These are phyloP conservation scores for Aramus guarauna DNA, from an alignment of 2,113 vertebrate genomes.

Conservation along the genomic window DNA sequence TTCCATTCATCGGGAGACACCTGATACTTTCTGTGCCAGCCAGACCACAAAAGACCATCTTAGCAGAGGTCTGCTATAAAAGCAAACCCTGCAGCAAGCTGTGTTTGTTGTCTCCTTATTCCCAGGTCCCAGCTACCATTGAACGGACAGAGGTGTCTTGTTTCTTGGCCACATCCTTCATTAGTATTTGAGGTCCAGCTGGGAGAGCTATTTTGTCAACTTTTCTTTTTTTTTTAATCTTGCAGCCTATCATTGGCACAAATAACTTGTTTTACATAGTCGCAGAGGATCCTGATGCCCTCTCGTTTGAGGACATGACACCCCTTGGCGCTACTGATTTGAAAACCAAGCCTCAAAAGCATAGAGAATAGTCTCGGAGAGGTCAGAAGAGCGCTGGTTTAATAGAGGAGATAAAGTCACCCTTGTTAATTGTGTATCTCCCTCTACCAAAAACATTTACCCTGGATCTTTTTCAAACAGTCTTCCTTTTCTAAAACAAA, in stretches of 20 bases:
- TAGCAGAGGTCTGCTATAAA: neutral
- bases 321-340: neutral
- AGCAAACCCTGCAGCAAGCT: neutral
- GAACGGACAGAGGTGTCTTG: neutral
- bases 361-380: neutral
- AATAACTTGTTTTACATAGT: neutral
- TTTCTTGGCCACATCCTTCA: neutral
- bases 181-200: neutral
- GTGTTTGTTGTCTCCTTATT: neutral
- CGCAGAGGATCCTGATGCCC: neutral
- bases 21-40: neutral
- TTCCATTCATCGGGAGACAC: rapidly evolving
- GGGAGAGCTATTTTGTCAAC: neutral
- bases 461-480: slow-evolving; percentile 64
- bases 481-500: slow-evolving; percentile 40
- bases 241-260: neutral
- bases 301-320: neutral
- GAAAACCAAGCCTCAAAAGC: neutral
- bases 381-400: neutral
- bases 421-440: slow-evolving; percentile 26
- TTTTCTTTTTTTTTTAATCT: neutral
- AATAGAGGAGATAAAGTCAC: slow-evolving; percentile 29
- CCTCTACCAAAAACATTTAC: slow-evolving; percentile 65
- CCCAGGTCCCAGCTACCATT: neutral
- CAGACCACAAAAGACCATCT: neutral